Base-by-base conservation (phyloP, 2,797 vertebrate genomes). In the Diplodus puntazzo region DNA sequence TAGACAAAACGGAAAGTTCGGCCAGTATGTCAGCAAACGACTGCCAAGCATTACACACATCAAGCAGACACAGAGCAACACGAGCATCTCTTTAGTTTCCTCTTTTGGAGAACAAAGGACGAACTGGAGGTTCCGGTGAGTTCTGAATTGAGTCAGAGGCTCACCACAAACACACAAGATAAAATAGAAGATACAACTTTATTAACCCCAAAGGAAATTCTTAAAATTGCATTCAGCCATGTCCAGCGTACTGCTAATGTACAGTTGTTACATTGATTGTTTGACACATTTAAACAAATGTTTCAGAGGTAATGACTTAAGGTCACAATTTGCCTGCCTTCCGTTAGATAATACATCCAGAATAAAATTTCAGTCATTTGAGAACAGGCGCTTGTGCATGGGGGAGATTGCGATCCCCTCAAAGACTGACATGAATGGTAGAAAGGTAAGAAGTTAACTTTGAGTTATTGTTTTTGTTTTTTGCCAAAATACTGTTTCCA, bases 1-100 rank as follows among this genome's bases (percentile, higher is more conserved):
- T 30, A 48, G 53, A 53, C 5, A 39, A 64, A 50, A 50, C 45
- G 34, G 18, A 49, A 53, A 16, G 39, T 72, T 72, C 46, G 46
- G n/a, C 17, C 46, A 45, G 42, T 23, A 20, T 18, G 23, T 55
- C 50, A 39, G 9, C 20, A 55, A 63, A 54, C 17, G 43, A 3
- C 23, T 62, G 12, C 45, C 55, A 21, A n/a, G 55, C 18, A 43
- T 50, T 43, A 49, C 42, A 5, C 23, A 45, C 43, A 54, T 46
- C 34, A 17, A 72, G 4, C 13, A 43, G 48, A 43, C 17, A 54
- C 20, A 46, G 50, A 48, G 20, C 52, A 23, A 14, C 18, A n/a
- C 8, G 18, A 27, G 42, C 60, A 16, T 48, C 30, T 53, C 1
- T 67, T 67, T 43, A 30, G 1, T 50, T 67, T 67, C 14, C 46